Conservation (phyloP, 2,888 invertebrate genomes). For the Eupithecia insigniata region DNA sequence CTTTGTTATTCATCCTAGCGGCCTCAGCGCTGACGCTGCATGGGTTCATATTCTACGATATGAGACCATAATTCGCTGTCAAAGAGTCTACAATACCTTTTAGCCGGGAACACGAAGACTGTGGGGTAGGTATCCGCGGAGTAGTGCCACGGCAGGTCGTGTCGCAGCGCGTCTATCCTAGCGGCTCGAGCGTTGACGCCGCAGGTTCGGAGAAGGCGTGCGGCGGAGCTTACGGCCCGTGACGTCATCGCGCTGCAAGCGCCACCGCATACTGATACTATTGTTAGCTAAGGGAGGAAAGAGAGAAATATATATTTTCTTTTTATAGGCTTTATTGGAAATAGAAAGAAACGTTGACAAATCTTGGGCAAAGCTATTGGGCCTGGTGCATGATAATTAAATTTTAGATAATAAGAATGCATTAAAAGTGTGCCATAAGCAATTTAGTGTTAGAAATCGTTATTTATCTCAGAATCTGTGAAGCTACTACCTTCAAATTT, state of each 20-base stretch:
- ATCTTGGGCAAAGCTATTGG: too few species aligned
- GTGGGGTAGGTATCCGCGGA: conserved; percentile 91
- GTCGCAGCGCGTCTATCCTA: conserved; percentile 91
- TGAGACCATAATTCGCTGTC: neutral
- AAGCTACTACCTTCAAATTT: too few species aligned
- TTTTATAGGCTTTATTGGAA: neutral
- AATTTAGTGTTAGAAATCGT: too few species aligned
- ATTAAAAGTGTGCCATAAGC: too few species aligned
- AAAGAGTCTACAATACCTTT: conserved; percentile 73
- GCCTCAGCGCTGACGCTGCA: conserved; percentile 73
- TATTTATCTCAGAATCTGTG: too few species aligned
- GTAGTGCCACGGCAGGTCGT: conserved; percentile 95
- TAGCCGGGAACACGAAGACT: conserved; percentile 90
- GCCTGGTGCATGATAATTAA: too few species aligned
- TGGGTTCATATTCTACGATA: conserved; percentile 73
- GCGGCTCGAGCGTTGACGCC: conserved; percentile 75
- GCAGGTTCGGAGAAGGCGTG: conserved; percentile 83
- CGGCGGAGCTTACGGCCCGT: conserved; percentile 87
- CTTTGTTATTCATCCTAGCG: conserved; percentile 81
- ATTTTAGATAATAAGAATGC: too few species aligned
- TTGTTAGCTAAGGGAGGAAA: conserved; percentile 83
- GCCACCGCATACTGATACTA: conserved; percentile 90
- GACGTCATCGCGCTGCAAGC: conserved; percentile 89
- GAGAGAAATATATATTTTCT: neutral
- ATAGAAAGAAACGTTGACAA: too few species aligned